Conservation (phyloP, 2,888 invertebrate species). For the Thera britannica region DNA sequence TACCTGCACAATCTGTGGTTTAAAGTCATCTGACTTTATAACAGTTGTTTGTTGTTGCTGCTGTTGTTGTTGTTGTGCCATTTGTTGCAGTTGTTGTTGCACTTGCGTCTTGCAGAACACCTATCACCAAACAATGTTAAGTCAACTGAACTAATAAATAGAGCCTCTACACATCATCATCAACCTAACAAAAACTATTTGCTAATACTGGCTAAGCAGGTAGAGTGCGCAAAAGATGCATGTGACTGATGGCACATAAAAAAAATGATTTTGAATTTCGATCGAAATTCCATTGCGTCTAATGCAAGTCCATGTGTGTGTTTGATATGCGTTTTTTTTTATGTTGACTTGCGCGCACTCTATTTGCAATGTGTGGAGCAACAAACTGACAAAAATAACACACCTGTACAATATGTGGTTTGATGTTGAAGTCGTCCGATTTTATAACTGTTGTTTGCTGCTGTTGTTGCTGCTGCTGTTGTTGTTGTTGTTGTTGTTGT, state of each 20-base stretch:
- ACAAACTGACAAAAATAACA: slow-evolving; percentile 25
- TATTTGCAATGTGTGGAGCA: slow-evolving; percentile 16
- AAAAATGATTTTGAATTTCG: no score
- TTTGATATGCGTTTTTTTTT: no score
- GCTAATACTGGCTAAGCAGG: no score
- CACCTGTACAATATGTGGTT: slow-evolving; percentile 71
- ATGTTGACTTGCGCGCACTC: no score
- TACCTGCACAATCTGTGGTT: slow-evolving; percentile 71
- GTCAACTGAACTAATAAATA: not conserved
- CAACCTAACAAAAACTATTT: not conserved
- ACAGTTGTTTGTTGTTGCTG: slow-evolving; percentile 74
- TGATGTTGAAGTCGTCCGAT: slow-evolving; percentile 57
- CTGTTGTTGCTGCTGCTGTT: slow-evolving; percentile 55
- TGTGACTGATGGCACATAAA: no score
- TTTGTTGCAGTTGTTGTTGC: slow-evolving; percentile 63
- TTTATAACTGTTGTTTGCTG: slow-evolving; percentile 61
- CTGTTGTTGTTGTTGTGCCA: slow-evolving; percentile 55
- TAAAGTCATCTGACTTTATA: slow-evolving; percentile 80
- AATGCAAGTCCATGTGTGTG: no score
- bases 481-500: slow-evolving; percentile 58
- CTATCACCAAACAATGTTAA: slow-evolving; percentile 20
- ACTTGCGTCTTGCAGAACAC: slow-evolving; percentile 46
- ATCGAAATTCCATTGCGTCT: no score
- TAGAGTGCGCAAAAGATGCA: no score
- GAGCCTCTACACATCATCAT: slow-evolving; percentile 7